A percentile compares a stretch with the other conserved stretches of the same genome.
phyloP scores from a whole-genome alignment of 2,888 invertebrate genomes.

The Aphidius colemani region DNA sequence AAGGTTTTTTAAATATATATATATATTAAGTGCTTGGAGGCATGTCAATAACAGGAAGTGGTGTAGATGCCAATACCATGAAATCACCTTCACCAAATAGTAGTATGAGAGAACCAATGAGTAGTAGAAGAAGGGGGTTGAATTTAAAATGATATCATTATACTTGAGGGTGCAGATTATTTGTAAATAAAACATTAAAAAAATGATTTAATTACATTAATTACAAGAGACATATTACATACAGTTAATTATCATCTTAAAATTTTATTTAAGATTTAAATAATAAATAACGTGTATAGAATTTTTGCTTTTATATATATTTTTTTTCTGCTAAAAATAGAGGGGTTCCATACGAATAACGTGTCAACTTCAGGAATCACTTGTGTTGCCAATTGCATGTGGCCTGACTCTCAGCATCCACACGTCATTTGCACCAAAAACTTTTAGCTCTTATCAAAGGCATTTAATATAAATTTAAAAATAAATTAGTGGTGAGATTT shows the following conservation, averaged over 20 bases:
- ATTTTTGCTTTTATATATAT: background rate
- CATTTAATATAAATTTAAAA: no score
- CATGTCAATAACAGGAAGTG: constrained; percentile 52
- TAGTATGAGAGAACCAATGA: constrained; percentile 13
- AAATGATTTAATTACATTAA: no score
- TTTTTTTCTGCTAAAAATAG: constrained; percentile 25
- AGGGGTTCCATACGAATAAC: constrained; percentile 27
- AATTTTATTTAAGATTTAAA: no score
- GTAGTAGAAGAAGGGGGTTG: constrained; percentile 17
- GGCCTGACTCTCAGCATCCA: constrained; percentile 12
- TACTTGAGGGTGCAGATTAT: no score
- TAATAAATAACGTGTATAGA: no score
- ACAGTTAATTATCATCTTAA: no score
- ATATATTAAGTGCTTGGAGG: constrained; percentile 21
- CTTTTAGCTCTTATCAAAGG: no score
- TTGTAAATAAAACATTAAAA: no score
- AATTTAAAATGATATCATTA: background rate
- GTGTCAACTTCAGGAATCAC: constrained; percentile 32
- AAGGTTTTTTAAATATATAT: background rate
- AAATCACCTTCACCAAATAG: constrained; percentile 43
- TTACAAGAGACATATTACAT: no score
- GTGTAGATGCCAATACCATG: constrained; percentile 55
- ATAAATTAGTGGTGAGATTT: no score
- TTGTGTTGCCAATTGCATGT: constrained; percentile 32
- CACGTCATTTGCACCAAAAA: background rate